Evolutionary conservation across 2,113 vertebrate genomes (phyloP).

Genomic region (Dromas ardeola): DNA sequence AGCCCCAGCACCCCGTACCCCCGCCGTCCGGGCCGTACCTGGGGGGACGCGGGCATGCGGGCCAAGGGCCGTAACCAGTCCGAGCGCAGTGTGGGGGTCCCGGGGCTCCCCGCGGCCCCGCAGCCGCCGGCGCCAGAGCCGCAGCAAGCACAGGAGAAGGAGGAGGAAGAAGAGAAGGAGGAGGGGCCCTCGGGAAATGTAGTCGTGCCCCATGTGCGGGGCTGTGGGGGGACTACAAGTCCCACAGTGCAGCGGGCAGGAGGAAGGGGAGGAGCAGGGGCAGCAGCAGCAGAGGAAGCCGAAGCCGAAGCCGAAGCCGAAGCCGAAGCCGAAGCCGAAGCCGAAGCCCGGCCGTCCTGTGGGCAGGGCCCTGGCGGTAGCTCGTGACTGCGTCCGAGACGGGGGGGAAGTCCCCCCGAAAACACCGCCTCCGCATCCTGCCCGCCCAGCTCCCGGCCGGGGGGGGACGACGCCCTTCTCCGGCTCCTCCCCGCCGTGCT

Average conservation of each 20-base stretch:
- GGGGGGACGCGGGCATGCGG: background rate
- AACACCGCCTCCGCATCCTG: background rate
- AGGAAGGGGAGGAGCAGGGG: background rate
- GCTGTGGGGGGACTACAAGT: background rate
- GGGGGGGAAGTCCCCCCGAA: rapidly evolving
- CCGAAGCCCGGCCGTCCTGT: rapidly evolving
- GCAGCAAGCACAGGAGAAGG: background rate
- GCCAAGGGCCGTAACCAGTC: background rate
- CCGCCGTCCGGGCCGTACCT: background rate
- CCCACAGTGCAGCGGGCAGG: background rate
- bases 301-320: too few species aligned
- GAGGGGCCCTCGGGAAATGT: constrained; percentile 1
- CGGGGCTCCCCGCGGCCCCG: background rate
- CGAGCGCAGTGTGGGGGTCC: rapidly evolving
- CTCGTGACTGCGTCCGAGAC: rapidly evolving
- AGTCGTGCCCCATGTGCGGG: background rate
- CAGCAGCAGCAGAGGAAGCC: background rate
- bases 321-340: too few species aligned
- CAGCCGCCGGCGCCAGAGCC: background rate
- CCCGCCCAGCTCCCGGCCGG: background rate
- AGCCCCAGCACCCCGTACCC: background rate
- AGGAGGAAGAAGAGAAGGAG: background rate
- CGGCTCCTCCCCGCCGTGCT: too few species aligned
- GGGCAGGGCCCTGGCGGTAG: rapidly evolving
- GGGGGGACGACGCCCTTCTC: rapidly evolving